Conservation (phyloP, 1,140 invertebrate genomes). For the Wiebesia pumilae region DNA sequence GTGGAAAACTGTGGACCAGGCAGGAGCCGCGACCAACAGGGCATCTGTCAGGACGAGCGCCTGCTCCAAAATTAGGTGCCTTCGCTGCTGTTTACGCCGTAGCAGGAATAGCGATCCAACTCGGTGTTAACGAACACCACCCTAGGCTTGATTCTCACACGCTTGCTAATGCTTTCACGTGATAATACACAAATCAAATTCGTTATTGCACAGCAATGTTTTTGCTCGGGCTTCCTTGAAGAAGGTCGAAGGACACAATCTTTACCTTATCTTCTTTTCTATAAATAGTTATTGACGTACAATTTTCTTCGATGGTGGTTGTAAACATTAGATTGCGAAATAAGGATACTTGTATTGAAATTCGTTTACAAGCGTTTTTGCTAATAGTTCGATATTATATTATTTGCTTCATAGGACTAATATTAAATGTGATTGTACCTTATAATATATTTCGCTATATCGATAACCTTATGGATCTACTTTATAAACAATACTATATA, state of each 20-base stretch:
- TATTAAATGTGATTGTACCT: background rate
- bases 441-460: background rate
- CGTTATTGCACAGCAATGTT: background rate
- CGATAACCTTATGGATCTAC: background rate
- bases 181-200: too few relatives aligned
- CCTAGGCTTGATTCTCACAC: too few relatives aligned
- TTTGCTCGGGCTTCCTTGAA: background rate
- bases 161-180: too few relatives aligned
- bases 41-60: constrained; percentile 58
- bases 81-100: background rate
- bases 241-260: background rate
- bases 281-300: background rate
- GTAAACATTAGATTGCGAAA: background rate
- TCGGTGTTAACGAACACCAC: too few relatives aligned
- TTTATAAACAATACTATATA: background rate
- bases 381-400: background rate
- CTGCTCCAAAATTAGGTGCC: background rate
- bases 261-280: background rate
- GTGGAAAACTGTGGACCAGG: constrained; percentile 71
- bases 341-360: background rate
- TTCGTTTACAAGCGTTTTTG: background rate
- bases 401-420: background rate
- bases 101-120: too few relatives aligned
- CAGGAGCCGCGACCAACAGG: constrained; percentile 62
- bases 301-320: background rate